Conservation (phyloP, 2,113 vertebrate genomes). For the Pseudolaguvia tuberculata region DNA sequence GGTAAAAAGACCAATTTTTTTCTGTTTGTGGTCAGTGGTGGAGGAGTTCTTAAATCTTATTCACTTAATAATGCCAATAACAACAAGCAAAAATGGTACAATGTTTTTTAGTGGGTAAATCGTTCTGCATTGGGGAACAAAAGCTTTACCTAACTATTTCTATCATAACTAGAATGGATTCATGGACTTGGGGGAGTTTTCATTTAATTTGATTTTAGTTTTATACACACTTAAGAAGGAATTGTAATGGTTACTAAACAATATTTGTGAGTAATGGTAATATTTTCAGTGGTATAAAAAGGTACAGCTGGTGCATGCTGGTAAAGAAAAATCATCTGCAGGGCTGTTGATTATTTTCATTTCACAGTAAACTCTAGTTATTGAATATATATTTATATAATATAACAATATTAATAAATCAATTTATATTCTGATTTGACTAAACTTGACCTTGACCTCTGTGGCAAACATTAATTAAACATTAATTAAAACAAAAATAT, state of each 20-base stretch:
- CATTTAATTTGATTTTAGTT: too few relatives aligned
- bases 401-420: too few relatives aligned
- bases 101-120: neutral
- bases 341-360: too few relatives aligned
- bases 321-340: neutral
- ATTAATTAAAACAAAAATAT: too few relatives aligned
- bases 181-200: neutral
- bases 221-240: neutral
- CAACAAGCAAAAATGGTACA: neutral
- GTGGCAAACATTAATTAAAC: too few relatives aligned
- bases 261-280: neutral
- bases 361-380: too few relatives aligned
- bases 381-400: too few relatives aligned
- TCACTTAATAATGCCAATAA: neutral
- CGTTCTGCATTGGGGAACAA: neutral
- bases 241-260: neutral
- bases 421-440: too few relatives aligned
- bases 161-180: neutral
- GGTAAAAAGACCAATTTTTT: neutral
- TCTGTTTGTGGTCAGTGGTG: neutral
- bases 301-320: too few relatives aligned
- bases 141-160: neutral
- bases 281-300: neutral
- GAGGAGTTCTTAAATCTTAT: neutral
- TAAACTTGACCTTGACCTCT: too few relatives aligned